phyloP scores from a whole-genome alignment of 2,113 vertebrate species.

The Chaetodon auriga region DNA sequence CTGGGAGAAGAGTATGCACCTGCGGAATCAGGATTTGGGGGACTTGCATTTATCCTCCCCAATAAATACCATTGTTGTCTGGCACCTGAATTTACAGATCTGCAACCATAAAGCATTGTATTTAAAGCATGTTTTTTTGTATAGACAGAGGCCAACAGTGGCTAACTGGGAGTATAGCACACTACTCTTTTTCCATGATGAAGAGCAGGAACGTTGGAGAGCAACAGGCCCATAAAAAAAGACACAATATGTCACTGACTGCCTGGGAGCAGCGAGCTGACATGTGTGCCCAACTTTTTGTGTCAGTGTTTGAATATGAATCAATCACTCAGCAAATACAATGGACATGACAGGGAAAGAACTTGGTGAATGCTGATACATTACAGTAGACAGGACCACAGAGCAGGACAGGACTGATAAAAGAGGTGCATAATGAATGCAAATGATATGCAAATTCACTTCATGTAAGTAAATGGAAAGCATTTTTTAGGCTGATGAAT shows the following conservation, averaged over 20 bases:
- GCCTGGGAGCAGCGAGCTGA: background rate
- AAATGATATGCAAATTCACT: constrained; percentile 2
- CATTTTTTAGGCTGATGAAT: background rate
- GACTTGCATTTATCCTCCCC: background rate
- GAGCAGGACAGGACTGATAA: background rate
- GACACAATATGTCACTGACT: background rate
- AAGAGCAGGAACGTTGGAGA: background rate
- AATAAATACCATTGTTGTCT: background rate
- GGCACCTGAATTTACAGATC: no score
- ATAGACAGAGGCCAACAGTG: no score
- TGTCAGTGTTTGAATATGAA: background rate
- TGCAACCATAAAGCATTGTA: background rate
- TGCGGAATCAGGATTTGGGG: no score
- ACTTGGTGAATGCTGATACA: background rate
- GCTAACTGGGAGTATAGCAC: background rate
- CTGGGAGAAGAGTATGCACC: background rate
- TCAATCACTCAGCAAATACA: background rate
- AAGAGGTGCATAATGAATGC: background rate
- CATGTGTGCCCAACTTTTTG: constrained; percentile 1
- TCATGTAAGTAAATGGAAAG: background rate
- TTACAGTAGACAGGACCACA: background rate
- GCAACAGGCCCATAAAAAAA: no score
- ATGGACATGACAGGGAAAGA: background rate
- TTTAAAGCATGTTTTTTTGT: background rate
- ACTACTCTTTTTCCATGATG: background rate